These are phyloP conservation scores for Listronotus oregonensis DNA, from an alignment of 1,140 invertebrate genomes.

Conservation along the genomic window DNA sequence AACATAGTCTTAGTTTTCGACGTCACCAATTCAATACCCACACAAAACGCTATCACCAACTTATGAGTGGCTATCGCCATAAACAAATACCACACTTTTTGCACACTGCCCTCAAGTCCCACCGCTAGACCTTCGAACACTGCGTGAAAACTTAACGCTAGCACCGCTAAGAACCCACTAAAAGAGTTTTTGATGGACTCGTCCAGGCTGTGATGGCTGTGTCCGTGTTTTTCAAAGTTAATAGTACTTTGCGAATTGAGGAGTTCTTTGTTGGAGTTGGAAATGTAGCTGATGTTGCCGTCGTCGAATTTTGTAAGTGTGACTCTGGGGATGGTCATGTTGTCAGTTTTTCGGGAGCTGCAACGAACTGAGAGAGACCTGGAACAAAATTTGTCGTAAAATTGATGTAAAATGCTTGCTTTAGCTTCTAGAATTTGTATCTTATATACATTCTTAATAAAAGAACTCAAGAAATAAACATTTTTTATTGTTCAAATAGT, in stretches of 20 bases:
- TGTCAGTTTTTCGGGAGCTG: slow-evolving; percentile 53
- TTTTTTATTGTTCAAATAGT: no score
- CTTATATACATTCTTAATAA: no score
- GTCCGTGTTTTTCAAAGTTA: slow-evolving; percentile 30
- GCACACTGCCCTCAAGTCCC: slow-evolving; percentile 69
- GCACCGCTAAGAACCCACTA: slow-evolving; percentile 68
- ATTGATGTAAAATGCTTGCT: no score
- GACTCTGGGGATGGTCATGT: slow-evolving; percentile 51
- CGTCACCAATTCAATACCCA: slow-evolving; percentile 77
- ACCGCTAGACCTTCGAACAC: slow-evolving; percentile 83
- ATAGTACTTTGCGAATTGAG: slow-evolving; percentile 45
- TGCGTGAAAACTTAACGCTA: slow-evolving; percentile 80
- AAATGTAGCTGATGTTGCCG: slow-evolving; percentile 46
- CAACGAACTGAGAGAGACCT: slow-evolving; percentile 62
- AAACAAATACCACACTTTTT: slow-evolving; percentile 72
- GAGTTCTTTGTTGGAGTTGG: slow-evolving; percentile 48
- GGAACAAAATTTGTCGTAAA: not conserved
- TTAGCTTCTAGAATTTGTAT: no score
- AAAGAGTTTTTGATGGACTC: slow-evolving; percentile 56
- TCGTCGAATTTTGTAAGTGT: slow-evolving; percentile 50
- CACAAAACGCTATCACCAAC: slow-evolving; percentile 86
- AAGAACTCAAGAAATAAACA: no score
- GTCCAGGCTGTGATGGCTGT: slow-evolving; percentile 43
- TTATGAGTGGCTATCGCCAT: slow-evolving; percentile 87
- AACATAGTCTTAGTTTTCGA: slow-evolving; percentile 67